Evolutionary conservation across 2,888 invertebrate genomes (phyloP).

Genomic region (Drosophila pegasa): DNA sequence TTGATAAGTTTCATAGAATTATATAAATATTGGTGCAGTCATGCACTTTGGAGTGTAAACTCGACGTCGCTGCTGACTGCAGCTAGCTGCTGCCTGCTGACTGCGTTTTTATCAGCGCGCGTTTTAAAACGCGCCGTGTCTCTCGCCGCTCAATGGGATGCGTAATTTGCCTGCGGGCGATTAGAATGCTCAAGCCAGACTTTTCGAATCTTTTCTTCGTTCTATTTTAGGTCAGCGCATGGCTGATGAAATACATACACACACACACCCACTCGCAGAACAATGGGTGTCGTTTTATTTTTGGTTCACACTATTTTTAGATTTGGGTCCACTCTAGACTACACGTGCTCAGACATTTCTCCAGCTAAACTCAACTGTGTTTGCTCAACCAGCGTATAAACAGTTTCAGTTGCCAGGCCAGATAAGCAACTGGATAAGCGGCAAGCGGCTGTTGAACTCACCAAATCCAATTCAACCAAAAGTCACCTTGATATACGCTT

Average conservation of each 20-base stretch:
- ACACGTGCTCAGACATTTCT: constrained; percentile 11
- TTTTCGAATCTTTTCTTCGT: not conserved
- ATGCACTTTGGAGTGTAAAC: constrained; percentile 78
- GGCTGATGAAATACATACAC: constrained; percentile 45
- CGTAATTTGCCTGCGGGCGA: constrained; percentile 61
- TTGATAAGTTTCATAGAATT: constrained; percentile 63
- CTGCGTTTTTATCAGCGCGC: constrained; percentile 69
- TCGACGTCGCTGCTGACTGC: constrained; percentile 26
- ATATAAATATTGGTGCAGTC: constrained; percentile 47
- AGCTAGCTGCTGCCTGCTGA: constrained; percentile 10
- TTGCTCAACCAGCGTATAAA: constrained; percentile 16
- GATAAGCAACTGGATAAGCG: constrained; percentile 39
- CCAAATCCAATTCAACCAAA: not conserved
- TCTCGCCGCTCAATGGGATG: constrained; percentile 70
- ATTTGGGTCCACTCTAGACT: constrained; percentile 30
- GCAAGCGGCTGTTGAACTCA: constrained; percentile 9
- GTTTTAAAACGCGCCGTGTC: constrained; percentile 61
- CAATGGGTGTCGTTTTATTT: constrained; percentile 28
- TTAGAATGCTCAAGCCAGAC: constrained; percentile 15
- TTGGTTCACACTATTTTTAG: constrained; percentile 40
- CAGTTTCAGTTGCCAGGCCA: constrained; percentile 21
- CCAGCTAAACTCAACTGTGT: not conserved
- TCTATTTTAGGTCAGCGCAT: constrained; percentile 49
- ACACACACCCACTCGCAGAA: not conserved
- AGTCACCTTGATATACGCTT: constrained; percentile 19